Base-by-base conservation (phyloP, 64 coral and sea anemone species). In the Catalaphyllia jardinei region DNA sequence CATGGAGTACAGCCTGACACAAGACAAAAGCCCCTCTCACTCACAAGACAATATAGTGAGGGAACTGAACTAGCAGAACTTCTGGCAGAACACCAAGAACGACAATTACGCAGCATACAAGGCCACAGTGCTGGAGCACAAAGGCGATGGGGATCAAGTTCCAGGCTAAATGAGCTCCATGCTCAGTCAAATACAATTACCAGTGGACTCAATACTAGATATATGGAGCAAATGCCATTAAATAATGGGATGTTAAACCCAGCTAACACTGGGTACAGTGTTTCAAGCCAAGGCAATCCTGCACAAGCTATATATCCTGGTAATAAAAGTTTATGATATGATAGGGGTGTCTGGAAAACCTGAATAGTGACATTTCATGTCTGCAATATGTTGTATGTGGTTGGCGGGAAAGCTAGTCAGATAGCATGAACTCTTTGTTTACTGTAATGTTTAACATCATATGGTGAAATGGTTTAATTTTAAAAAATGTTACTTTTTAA, bases 141-240 rank as follows among this genome's bases (percentile, higher is more conserved):
- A 10, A 51, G 79, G 31, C 88, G 83, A 80, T 93, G 92, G 92
- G 86, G 86, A 50, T 93, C 92, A 67, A 89, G 92, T 12, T 93
- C 87, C 24, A 29, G 80, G 33, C 69, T 93, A 1, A 82, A 83
- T 46, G 92, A 93, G 17, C 82, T 64, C 67, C 79, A 85, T 35
- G 31, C 89, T 0, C 77, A 83, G 14, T 89, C 80, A 89, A 73
- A 87, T 59, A 64, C 80, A 76, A 62, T 51, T 29, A 14, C n/a
- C 1, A 93, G 62, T 71, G 73, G 73, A 28, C 67, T 71, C 31
- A 79, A 13, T 13, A 69, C 65, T 69, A 10, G 78, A 77, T 79
- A 73, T 35, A 81, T 75, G 8, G 92, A 89, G 25, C 87, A 93
- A 75, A 33, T 93, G 27, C 63, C 81, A 29, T 85, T 85, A 71